These are phyloP conservation scores for Pseudomugil tenellus DNA, from an alignment of 2,797 vertebrate species.

Conservation along the genomic window DNA sequence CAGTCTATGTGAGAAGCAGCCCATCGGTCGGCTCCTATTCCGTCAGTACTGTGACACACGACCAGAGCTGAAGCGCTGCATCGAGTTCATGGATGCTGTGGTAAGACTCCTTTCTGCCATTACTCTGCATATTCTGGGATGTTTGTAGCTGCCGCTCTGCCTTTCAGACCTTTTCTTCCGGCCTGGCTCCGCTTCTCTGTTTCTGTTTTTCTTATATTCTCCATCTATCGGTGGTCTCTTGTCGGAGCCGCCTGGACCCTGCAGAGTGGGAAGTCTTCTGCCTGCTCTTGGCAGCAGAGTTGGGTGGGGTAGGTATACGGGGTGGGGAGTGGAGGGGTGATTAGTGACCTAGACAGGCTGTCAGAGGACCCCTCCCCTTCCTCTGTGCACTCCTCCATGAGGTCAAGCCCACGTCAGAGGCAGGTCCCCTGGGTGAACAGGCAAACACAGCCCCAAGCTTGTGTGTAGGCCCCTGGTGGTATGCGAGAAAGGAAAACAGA, in stretches of 20 bases:
- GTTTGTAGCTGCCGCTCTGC: slow-evolving; percentile 2
- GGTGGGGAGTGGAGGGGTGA: slow-evolving; percentile 37
- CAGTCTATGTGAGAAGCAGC: slow-evolving; percentile 92
- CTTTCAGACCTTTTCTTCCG: slow-evolving; percentile 1
- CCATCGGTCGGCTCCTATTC: slow-evolving; percentile 92
- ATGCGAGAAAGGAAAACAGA: slow-evolving; percentile 71
- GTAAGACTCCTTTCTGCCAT: slow-evolving; percentile 49
- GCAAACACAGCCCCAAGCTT: slow-evolving; percentile 75
- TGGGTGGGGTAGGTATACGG: slow-evolving; percentile 36
- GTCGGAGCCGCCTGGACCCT: slow-evolving; percentile 21
- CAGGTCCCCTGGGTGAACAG: slow-evolving; percentile 67
- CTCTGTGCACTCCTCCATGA: slow-evolving; percentile 69
- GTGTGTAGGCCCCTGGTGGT: slow-evolving; percentile 73
- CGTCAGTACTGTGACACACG: slow-evolving; percentile 91
- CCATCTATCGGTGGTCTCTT: slow-evolving; percentile 26
- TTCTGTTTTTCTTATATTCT: slow-evolving; percentile 23
- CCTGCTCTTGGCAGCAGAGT: slow-evolving; percentile 57
- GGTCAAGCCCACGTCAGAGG: slow-evolving; percentile 76
- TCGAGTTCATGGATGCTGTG: slow-evolving; percentile 91
- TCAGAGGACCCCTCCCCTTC: slow-evolving; percentile 65
- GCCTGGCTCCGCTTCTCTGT: slow-evolving; percentile 14
- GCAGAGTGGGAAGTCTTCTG: slow-evolving; percentile 36
- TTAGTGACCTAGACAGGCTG: slow-evolving; percentile 70
- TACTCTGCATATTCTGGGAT: slow-evolving; percentile 2
- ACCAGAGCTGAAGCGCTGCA: slow-evolving; percentile 86